phyloP scores from a whole-genome alignment of 2,888 invertebrate species.

The Sinhomidia bicolor region DNA sequence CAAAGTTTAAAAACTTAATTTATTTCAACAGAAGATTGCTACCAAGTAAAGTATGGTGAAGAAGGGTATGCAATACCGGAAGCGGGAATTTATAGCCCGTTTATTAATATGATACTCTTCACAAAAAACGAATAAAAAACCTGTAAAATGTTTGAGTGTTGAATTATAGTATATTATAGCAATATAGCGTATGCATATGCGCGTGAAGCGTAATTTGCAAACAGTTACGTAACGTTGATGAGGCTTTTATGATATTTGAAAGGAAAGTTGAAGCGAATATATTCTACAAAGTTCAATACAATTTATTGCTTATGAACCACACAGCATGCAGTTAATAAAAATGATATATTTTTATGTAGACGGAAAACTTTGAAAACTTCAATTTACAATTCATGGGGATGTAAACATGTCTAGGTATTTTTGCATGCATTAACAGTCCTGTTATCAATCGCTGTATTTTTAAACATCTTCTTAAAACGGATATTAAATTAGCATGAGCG shows the following conservation, averaged over 20 bases:
- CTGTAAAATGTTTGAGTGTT: not conserved
- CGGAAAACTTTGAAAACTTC: too few relatives aligned
- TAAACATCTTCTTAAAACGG: not conserved
- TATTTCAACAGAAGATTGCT: too few relatives aligned
- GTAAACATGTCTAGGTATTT: not conserved
- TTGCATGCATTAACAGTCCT: not conserved
- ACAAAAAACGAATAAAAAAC: not conserved
- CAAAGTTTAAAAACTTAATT: too few relatives aligned
- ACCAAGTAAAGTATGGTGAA: not conserved
- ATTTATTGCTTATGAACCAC: too few relatives aligned
- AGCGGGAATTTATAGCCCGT: conserved; percentile 23
- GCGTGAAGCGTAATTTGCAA: not conserved
- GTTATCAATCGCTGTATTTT: not conserved
- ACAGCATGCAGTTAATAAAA: too few relatives aligned
- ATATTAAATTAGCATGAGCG: not conserved
- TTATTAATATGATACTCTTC: too few relatives aligned
- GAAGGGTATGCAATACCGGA: conserved; percentile 7
- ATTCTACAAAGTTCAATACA: not conserved
- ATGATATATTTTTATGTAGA: too few relatives aligned
- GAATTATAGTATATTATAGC: too few relatives aligned
- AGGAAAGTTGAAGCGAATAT: not conserved
- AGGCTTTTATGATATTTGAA: not conserved
- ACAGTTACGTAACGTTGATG: not conserved
- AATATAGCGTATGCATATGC: not conserved
- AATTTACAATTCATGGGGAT: not conserved